Evolutionary conservation across 1,140 invertebrate genomes (phyloP).

Genomic region (Drosophila paulistorum): DNA sequence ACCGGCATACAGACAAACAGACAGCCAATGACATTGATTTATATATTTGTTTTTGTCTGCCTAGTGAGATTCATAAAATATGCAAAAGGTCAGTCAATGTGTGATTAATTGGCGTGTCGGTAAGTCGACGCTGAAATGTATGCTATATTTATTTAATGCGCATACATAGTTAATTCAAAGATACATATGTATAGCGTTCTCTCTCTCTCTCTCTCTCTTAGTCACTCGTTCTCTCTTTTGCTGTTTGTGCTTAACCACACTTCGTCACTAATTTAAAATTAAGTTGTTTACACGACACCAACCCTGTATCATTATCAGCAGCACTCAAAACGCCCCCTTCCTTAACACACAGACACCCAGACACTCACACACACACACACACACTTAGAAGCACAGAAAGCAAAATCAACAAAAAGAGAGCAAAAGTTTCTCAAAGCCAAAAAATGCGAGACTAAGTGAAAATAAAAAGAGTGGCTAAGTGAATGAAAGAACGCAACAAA

Average conservation of each 20-base stretch:
- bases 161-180: background rate
- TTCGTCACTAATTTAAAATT: slow-evolving; percentile 23
- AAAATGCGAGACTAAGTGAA: slow-evolving; percentile 23
- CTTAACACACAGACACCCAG: background rate
- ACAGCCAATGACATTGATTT: slow-evolving; percentile 16
- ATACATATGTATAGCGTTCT: background rate
- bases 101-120: slow-evolving; percentile 14
- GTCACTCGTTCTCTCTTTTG: background rate
- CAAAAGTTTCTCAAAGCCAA: slow-evolving; percentile 15
- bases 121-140: slow-evolving; percentile 9
- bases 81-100: slow-evolving; percentile 14
- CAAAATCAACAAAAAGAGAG: background rate
- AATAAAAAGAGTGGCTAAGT: slow-evolving; percentile 35
- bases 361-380: background rate
- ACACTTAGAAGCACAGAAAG: background rate
- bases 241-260: slow-evolving; percentile 10
- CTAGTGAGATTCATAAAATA: slow-evolving; percentile 15
- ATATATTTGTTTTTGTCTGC: slow-evolving; percentile 27
- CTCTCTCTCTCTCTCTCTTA: background rate
- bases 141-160: slow-evolving; percentile 3
- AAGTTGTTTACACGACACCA: slow-evolving; percentile 21
- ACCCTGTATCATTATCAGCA: background rate
- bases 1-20: slow-evolving; percentile 10
- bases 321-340: background rate
- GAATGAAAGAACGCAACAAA: slow-evolving; percentile 43